Evolutionary conservation across 2,113 vertebrate species (phyloP).

Genomic region (Urocynchramus pylzowi): DNA sequence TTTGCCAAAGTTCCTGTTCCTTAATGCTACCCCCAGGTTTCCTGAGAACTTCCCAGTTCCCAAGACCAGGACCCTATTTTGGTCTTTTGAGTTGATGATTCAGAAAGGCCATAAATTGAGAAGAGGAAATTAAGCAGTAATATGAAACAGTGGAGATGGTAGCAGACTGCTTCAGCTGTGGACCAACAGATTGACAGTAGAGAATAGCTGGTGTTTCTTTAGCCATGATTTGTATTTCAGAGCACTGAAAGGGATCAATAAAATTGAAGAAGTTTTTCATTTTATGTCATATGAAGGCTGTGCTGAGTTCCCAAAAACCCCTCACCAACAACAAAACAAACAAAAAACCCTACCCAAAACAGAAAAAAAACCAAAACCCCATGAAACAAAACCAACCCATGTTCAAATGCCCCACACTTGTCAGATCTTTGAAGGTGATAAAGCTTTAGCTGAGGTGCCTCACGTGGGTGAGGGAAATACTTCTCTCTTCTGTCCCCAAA

Average conservation of each 20-base stretch:
- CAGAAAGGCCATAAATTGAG: background rate
- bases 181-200: background rate
- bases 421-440: background rate
- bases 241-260: background rate
- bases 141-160: background rate
- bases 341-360: background rate
- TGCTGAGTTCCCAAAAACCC: background rate
- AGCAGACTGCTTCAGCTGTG: background rate
- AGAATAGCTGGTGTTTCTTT: background rate
- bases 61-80: background rate
- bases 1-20: slow-evolving; percentile 10
- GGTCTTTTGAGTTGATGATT: background rate
- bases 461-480: background rate
- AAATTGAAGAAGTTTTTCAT: background rate
- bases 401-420: background rate
- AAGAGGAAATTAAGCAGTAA: background rate
- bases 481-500: background rate
- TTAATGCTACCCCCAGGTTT: slow-evolving; percentile 24
- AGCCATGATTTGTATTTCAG: background rate
- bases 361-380: background rate
- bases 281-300: background rate
- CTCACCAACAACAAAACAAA: background rate
- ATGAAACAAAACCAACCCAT: background rate
- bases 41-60: background rate
- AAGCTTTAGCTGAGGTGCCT: background rate